Evolutionary conservation across 1,140 invertebrate species (phyloP).

Genomic region (Bombus sibiricus): DNA sequence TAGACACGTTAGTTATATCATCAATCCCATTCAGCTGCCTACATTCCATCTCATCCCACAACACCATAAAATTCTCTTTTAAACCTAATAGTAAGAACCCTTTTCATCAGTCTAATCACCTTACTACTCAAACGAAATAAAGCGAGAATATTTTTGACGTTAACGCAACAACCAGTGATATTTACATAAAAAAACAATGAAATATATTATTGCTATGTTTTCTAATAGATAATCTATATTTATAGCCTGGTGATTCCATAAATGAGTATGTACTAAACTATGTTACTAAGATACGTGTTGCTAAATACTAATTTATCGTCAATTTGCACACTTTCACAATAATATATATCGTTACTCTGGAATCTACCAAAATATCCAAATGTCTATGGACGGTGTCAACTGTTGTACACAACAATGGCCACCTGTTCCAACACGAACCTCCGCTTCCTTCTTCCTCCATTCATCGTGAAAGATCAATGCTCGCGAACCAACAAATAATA

Average conservation of each 20-base stretch:
- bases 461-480: background rate
- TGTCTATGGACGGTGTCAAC: no score
- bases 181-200: no score
- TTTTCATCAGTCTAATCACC: no score
- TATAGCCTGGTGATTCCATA: no score
- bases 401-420: background rate
- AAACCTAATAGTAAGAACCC: background rate
- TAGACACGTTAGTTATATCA: background rate
- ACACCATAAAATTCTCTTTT: conserved; percentile 9
- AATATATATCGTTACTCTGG: background rate
- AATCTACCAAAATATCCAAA: background rate
- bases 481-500: background rate
- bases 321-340: background rate
- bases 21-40: background rate
- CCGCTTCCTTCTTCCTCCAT: background rate
- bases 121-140: no score
- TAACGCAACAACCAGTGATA: no score
- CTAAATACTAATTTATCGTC: no score
- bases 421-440: background rate
- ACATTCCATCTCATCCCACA: background rate
- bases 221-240: no score
- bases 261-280: no score
- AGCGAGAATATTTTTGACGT: no score
- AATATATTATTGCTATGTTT: no score
- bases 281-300: no score